Evolutionary conservation across 2,888 invertebrate species (phyloP), one percentile per base, ranked within the genome.

Genomic region (Tinea trinotella): DNA sequence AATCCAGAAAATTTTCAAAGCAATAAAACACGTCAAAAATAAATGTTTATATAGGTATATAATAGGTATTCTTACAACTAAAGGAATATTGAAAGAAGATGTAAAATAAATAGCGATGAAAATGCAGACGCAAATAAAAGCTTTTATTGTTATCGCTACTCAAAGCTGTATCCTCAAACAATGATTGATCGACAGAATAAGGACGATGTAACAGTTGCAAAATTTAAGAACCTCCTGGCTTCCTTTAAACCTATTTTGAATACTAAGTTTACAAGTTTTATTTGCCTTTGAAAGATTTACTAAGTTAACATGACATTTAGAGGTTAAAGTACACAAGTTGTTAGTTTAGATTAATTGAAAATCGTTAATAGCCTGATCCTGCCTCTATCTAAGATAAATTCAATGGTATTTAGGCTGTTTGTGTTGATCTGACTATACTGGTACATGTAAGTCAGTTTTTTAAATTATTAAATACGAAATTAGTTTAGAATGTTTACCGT

Each of bases 401-500:
- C 15, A 30, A 22, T 22, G 22, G 22, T 22, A 22, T 22, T 22
- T 22, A 22, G 22, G 3, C 7, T 7, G 22, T n/a, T n/a, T n/a
- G n/a, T n/a, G n/a, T n/a, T n/a, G n/a, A n/a, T n/a, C n/a, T n/a
- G n/a, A n/a, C n/a, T n/a, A n/a, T n/a, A n/a, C n/a, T n/a, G n/a
- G n/a, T n/a, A n/a, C n/a, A n/a, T n/a, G n/a, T n/a, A n/a, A n/a
- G n/a, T n/a, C n/a, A n/a, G 52, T 36, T 35, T 35, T 52, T 52
- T 35, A 18, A 20, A 34, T 15, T 17, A 19, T 3, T 15, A 13
- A 10, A 12, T 19, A 18, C 18, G 20, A 44, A 44, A 9, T 44
- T 15, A 44, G 6, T n/a, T n/a, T n/a, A n/a, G 10, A 5, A 40
- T 40, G 83, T 90, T 88, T 61, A 93, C 93, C 93, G 92, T 93